Evolutionary conservation across 2,888 invertebrate species (phyloP), one percentile per base, ranked within the genome.

Genomic region (Dryocosmus kuriphilus): DNA sequence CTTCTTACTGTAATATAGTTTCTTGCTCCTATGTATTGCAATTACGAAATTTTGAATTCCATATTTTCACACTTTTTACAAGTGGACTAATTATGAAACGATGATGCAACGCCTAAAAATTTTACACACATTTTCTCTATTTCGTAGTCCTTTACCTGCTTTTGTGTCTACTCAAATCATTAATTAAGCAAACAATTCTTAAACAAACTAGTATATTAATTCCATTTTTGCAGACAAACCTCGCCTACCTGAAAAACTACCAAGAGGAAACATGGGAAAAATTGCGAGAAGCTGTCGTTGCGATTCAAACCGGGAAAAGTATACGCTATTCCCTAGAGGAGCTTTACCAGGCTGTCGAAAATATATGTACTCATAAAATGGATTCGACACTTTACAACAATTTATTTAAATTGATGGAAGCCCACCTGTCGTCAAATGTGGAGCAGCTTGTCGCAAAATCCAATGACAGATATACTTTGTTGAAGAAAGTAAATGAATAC

Each of bases 351-450:
- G 98, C 98, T 51, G 99, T 99, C 74, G 99, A 99, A 92, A 98
- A 99, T 93, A 97, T 99, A 96, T 99, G 99, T 93, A 98, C 97
- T 91, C 97, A 98, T 92, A 98, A 98, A 94, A 98, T 98, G 97
- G 97, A 98, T 76, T 95, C 97, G 24, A 95, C 96, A 81, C 93
- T 99, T 22, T 99, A 99, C 92, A 95, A 95, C 77, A 97, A 97
- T 92, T 93, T 99, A 80, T 95, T 96, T 86, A 95, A 95, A 86
- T 92, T 98, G 81, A 97, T 96, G 55, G 98, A 98, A 92, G 94
- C 94, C 65, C 98, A 99, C 90, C 98, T 99, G 1, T 96, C 97
- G 90, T 96, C 95, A 6, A 97, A 97, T 88, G 96, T 98, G 74
- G 96, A 97, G 88, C 96, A 97, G 90, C 98, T 98, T 91, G 93